Base-by-base conservation (phyloP, 2,113 vertebrate genomes). In the Triplophysa tibetana region DNA sequence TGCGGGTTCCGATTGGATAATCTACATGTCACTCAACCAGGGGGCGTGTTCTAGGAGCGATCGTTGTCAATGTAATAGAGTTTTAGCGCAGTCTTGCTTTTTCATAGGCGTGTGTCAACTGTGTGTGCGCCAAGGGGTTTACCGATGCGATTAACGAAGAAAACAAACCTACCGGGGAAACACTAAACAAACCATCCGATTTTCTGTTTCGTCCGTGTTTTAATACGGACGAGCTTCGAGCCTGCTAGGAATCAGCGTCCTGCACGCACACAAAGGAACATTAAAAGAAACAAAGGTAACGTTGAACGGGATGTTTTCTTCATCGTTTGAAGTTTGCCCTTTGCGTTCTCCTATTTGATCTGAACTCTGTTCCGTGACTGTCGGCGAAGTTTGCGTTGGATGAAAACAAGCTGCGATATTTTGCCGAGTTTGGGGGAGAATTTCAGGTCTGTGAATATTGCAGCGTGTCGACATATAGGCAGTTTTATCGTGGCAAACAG, bases 61-160 rank as follows among this genome's bases (percentile, higher is more conserved):
- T 74, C 64, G 78, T 76, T 68, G 58, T 41, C 73, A 33, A 60
- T 79, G 75, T 72, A 63, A 26, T 60, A 78, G 89, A 88, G 88
- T 89, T 88, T 82, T 88, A 84, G 82, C 85, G 62, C 84, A 89
- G 88, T 87, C 77, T 66, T 41, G 56, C 78, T 62, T 23, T 70
- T 75, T 54, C 75, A 77, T 74, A 45, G 82, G 81, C 77, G 79
- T 74, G 82, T 81, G 83, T 67, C 65, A 78, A 26, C 85, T 80
- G 74, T 77, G 21, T 80, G 67, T 75, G 87, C n/a, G 63, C 83
- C 45, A 87, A 84, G 68, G 75, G 83, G 80, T 48, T 81, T 62
- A 61, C 69, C 86, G 48, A 21, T 83, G 77, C 77, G 81, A 86
- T 86, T 88, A 86, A 74, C 87, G 90, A 91, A 88, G 89, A 91